Evolutionary conservation across 2,797 vertebrate species (phyloP), one percentile per base, ranked within the genome.

Genomic region (Coregonus sp.): DNA sequence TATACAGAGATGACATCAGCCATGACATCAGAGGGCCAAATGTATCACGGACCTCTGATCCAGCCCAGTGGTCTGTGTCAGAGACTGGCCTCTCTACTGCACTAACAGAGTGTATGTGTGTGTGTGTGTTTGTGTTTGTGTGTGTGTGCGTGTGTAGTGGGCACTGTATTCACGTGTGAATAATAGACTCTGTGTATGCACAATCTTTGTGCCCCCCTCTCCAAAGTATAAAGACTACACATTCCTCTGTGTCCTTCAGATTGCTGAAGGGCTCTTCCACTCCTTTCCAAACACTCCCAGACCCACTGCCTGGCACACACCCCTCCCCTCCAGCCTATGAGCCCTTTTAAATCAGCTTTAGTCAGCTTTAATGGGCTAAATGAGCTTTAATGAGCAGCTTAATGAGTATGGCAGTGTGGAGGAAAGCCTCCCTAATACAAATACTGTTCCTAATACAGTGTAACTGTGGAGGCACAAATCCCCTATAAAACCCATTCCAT

Each of bases 281-380:
- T 75, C 3, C 16, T 61, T 56, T 74, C 29, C 50, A 71, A 9
- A 66, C 54, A 20, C 68, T 70, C 61, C 1, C 5, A 56, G 71
- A 11, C 52, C 76, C 18, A 29, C 14, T 14, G 6, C 4, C 51
- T 56, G 35, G 72, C 4, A 77, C 7, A 4, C 69, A 69, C 52
- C 31, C 77, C 54, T 7, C 76, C 40, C 50, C 37, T 78, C 5
- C 72, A 80, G 9, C 72, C 35, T 35, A 75, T 35, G 2, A 81
- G 84, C 81, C 84, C 52, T 81, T 86, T 83, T 87, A 91, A 91
- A 90, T 88, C 85, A 83, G 86, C 86, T 90, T 89, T 89, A 51
- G 76, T 71, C 74, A 74, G 79, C 75, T 82, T n/a, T 77, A 86
- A 86, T 75, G 82, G 52, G 83, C 81, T 88, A 85, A 87, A 89